A percentile compares a stretch with the other conserved stretches of the same genome.
Evolutionary conservation across 2,888 invertebrate species (phyloP).

Genomic region (Dromius quadrimaculatus): DNA sequence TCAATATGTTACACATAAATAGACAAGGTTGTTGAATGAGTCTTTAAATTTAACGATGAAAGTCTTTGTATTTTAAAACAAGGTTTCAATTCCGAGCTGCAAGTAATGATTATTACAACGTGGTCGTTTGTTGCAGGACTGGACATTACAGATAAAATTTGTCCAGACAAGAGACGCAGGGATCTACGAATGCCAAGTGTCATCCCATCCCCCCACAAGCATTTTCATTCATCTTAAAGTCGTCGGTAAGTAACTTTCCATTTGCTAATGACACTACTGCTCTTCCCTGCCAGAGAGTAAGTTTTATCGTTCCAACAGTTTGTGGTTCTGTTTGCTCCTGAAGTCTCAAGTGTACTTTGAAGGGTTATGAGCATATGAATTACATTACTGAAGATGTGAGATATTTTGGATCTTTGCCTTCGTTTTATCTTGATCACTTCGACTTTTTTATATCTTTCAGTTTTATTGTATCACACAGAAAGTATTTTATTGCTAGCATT

Average conservation of each 20-base stretch:
- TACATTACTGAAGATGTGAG: conserved; percentile 26
- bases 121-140: conserved; percentile 69
- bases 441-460: conserved; percentile 10
- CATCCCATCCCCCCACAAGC: conserved; percentile 91
- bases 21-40: too few species aligned
- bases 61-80: too few species aligned
- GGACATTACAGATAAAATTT: conserved; percentile 91
- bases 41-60: too few species aligned
- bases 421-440: conserved; percentile 2
- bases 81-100: conserved; percentile 7
- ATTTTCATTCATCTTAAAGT: conserved; percentile 88
- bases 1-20: conserved; percentile 39
- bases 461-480: conserved; percentile 2
- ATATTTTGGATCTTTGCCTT: conserved; percentile 30
- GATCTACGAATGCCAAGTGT: conserved; percentile 90
- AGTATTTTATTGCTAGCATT: neutral
- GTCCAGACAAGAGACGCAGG: conserved; percentile 89
- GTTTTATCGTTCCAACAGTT: conserved; percentile 34
- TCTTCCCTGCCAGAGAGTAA: conserved; percentile 17
- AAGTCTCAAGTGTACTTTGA: conserved; percentile 25
- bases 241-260: conserved; percentile 76
- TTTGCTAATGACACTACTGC: conserved; percentile 29
- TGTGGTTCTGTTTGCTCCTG: conserved; percentile 24
- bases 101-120: conserved; percentile 25
- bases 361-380: conserved; percentile 45